Evolutionary conservation across 2,888 invertebrate species (phyloP), one percentile per base, ranked within the genome.

Genomic region (Monoplex corrugatus): DNA sequence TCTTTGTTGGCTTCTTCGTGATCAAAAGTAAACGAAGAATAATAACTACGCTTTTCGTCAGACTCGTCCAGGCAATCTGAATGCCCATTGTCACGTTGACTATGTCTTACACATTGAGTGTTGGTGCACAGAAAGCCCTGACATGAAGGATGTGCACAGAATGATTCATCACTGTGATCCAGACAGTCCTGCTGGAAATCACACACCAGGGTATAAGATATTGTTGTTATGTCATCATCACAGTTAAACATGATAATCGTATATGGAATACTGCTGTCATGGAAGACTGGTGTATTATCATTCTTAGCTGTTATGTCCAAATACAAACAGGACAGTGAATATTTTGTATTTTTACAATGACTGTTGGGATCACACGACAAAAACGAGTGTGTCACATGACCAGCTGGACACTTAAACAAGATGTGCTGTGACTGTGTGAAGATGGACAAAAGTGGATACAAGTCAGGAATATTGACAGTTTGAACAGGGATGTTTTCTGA

Each of bases 101-200:
- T 80, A 6, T 28, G 19, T 23, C 40, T 10, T 40, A 80, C 78
- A n/a, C 43, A 23, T 28, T 80, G 78, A 28, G 16, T 43, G 28
- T 80, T 43, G 19, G 78, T 28, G 23, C 78, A 80, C 28, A 8
- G 43, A 28, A 80, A 80, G 23, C 78, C 78, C 40, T 3, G 19
- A 28, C 40, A 28, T 40, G 8, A 19, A 80, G 43, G 40, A 23
- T 43, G 32, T 2, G 40, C 23, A 80, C 78, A 80, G 43, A 80
- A 80, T 5, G 78, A 40, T 43, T 80, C 78, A 40, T 80, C 78
- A n/a, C 78, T 80, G 43, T 80, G 23, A 80, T 80, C 78, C 40
- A 32, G 43, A 43, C 78, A 80, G 78, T 80, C 43, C 23, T 80
- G 23, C 3, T 28, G 78, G 78, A 80, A 80, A 43, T 80, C 78